phyloP scores from a whole-genome alignment of 2,888 invertebrate genomes.

The Cataglyphis cursor region DNA sequence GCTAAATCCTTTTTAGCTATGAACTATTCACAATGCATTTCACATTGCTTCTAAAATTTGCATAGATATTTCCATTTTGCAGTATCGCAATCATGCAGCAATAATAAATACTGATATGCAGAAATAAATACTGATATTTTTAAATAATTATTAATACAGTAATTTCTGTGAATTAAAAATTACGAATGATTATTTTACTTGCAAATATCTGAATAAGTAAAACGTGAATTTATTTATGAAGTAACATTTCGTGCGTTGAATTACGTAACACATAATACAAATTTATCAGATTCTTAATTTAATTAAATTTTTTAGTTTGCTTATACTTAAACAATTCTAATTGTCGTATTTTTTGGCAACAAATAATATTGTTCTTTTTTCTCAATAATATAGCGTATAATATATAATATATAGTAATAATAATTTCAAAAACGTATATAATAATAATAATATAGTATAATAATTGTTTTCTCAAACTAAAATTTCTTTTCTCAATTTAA shows the following conservation, averaged over 20 bases:
- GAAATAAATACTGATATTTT: conserved; percentile 6
- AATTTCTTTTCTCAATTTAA: neutral
- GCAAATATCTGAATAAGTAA: conserved; percentile 19
- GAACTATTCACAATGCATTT: neutral
- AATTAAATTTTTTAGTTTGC: neutral
- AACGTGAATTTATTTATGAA: neutral
- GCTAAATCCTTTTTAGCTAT: neutral
- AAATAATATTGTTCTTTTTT: neutral
- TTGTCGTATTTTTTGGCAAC: neutral
- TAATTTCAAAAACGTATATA: neutral
- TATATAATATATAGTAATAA: neutral
- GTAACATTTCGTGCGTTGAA: neutral
- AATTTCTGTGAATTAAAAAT: conserved; percentile 4
- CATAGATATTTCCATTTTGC: neutral
- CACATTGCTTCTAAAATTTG: neutral
- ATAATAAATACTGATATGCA: neutral
- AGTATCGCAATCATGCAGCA: neutral
- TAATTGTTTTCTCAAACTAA: neutral
- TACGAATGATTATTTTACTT: conserved; percentile 11
- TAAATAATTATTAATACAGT: conserved; percentile 27
- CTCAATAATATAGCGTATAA: neutral
- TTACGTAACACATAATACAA: neutral
- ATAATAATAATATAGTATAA: neutral
- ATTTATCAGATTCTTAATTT: neutral
- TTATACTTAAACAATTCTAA: neutral